Evolutionary conservation across 2,797 vertebrate genomes (phyloP).

Genomic region (Notolepis coatsorum): DNA sequence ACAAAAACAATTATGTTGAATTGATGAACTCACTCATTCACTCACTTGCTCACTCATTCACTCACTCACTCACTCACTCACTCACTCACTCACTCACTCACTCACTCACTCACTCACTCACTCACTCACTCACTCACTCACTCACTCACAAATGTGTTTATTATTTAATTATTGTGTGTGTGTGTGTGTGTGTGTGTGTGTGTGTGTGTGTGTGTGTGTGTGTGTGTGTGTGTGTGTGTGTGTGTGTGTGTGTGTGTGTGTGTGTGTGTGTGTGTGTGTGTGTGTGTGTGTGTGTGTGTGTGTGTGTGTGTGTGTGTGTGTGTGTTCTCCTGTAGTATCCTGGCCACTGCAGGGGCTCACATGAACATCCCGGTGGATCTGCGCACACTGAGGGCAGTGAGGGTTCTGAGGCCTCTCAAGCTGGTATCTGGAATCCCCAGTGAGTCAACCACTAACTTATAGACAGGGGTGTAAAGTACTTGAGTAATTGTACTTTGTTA

Average conservation of each 20-base stretch:
- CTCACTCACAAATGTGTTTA: conserved; percentile 12
- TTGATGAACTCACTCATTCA: conserved; percentile 33
- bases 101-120: neutral
- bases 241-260: neutral
- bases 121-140: conserved; percentile 6
- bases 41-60: conserved; percentile 3
- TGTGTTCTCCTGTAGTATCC: conserved; percentile 82
- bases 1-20: conserved; percentile 33
- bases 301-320: conserved; percentile 37
- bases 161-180: conserved; percentile 13
- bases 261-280: conserved; percentile 15
- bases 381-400: conserved; percentile 94
- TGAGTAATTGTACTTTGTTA: no score
- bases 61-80: neutral
- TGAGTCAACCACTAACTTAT: conserved; percentile 78
- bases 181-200: neutral
- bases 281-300: neutral
- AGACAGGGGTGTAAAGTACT: no score
- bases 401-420: conserved; percentile 96
- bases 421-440: conserved; percentile 98
- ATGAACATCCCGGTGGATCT: conserved; percentile 99
- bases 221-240: neutral
- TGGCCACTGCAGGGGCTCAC: conserved; percentile 95
- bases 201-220: neutral
- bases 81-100: conserved; percentile 4